These are phyloP conservation scores for Platygyra sinensis DNA, from an alignment of 64 coral and sea anemone genomes.

Conservation along the genomic window DNA sequence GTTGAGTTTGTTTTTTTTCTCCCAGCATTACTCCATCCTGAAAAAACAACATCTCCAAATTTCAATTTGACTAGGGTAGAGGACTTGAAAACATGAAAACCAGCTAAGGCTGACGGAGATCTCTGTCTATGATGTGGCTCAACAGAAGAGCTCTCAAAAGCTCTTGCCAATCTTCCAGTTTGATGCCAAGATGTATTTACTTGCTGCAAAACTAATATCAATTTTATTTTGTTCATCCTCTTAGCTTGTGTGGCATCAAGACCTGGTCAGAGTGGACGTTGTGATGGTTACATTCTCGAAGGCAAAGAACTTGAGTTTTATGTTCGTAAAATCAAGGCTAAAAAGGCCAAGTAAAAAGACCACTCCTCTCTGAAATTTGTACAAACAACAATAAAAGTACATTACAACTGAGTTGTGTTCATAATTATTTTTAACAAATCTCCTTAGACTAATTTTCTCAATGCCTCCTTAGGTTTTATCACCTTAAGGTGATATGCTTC, in stretches of 20 bases:
- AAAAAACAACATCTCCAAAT: too few species aligned
- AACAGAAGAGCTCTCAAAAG: neutral
- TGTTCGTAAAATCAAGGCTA: conserved; percentile 88
- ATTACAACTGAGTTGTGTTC: neutral
- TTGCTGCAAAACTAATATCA: neutral
- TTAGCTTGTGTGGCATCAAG: conserved; percentile 93
- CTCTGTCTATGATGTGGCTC: too few species aligned
- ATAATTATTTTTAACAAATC: neutral
- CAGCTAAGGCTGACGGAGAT: too few species aligned
- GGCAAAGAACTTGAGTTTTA: conserved; percentile 99
- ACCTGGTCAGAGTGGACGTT: conserved; percentile 96
- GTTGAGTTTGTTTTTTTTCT: too few species aligned
- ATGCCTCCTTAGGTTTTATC: too few species aligned
- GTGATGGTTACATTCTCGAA: conserved; percentile 98
- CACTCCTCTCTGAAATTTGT: conserved; percentile 16
- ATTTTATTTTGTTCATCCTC: neutral
- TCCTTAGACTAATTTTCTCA: neutral
- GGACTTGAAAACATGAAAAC: too few species aligned
- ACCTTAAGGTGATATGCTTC: too few species aligned
- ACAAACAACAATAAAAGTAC: conserved; percentile 41
- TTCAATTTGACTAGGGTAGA: too few species aligned
- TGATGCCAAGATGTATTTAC: neutral
- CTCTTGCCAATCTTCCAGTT: neutral
- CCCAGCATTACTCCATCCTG: too few species aligned
- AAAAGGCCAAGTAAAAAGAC: conserved; percentile 93